Base-by-base conservation (phyloP, 2,888 invertebrate species). In the Chrysolina haemoptera region DNA sequence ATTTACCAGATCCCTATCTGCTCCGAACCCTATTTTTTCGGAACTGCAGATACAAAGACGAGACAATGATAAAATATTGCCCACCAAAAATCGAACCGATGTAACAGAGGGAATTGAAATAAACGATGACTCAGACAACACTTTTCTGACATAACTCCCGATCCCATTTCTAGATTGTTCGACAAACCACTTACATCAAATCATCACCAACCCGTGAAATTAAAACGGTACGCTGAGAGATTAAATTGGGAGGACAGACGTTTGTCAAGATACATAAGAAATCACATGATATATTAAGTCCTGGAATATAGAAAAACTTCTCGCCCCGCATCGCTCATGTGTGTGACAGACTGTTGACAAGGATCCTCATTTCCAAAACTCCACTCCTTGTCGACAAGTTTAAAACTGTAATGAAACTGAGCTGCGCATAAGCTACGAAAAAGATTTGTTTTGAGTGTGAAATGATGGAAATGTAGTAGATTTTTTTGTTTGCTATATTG, bases 221-320 rank as follows among this genome's bases (percentile, higher is more conserved):
- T 86, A 86, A 86, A 86, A 86, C 83, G 81, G 79, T 80, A 82
- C 83, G 84, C 83, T 85, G 84, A 85, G 81, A 86, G 86, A 86
- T 86, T 86, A 85, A 85, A 84, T 82, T 82, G 72, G 64, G 79
- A 79, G 79, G 81, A 82, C 80, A 82, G 82, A 83, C 82, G 78
- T 78, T 81, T 74, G 70, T 73, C 74, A 55, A 77, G 77, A 65
- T 75, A 78, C 77, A 77, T 76, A 69, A 9, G 66, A 48, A 65
- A 77, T 73, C 72, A 75, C 74, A 73, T 76, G 70, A 74, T 78
- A 70, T 59, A 76, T 72, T 53, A 62, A 70, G 59, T 53, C 65
- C 12, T 35, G n/a, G 27, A 70, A 73, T 68, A 48, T 27, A 67
- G 64, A 69, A 71, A 76, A 76, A 74, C 55, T 70, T 46, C 35